Evolutionary conservation across 2,797 vertebrate species (phyloP), one percentile per base, ranked within the genome.

Genomic region (Glyptemys insculpta): DNA sequence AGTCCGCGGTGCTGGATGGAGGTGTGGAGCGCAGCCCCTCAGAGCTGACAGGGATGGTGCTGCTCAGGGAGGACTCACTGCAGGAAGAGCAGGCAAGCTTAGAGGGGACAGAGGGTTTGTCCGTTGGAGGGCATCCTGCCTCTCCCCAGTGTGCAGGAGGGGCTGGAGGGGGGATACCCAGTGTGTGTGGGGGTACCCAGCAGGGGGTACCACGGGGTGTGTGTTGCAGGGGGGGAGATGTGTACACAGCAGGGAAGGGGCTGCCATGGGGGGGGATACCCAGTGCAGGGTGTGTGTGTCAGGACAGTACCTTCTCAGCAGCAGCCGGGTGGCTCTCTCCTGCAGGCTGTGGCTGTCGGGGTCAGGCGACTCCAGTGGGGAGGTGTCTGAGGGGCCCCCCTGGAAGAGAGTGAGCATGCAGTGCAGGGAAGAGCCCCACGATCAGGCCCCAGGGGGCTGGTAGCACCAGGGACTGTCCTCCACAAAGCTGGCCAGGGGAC

Each of bases 321-420:
- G 96, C 86, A 99, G 98, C 87, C 91, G 98, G 80, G 92, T 91
- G 44, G 99, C 99, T 91, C 97, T 98, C 85, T 99, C 98, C 90
- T 99, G 99, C 52, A 99, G 98, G 50, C 97, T 97, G 50, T 98
- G 76, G 3, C 98, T 98, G 57, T 99, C 99, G 25, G 98, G 93
- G 80, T 99, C 98, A 56, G 98, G 97, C 49, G 98, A 89, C 68
- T 98, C 98, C 90, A 94, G 91, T 27, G 93, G 97, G 12, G 97
- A 98, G 14, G 89, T 95, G 85, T 98, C 98, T 16, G 98, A 98
- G 29, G 98, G 95, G 72, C 93, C 89, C 98, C 98, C 97, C 98
- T 97, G 94, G 34, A 92, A 96, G 96, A 79, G 91, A 98, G 53
- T 93, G 68, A 94, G 94, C 91, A 86, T 80, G 87, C 97, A 95